Evolutionary conservation across 2,888 invertebrate species (phyloP), one percentile per base, ranked within the genome.

Genomic region (Ochropleura plecta): DNA sequence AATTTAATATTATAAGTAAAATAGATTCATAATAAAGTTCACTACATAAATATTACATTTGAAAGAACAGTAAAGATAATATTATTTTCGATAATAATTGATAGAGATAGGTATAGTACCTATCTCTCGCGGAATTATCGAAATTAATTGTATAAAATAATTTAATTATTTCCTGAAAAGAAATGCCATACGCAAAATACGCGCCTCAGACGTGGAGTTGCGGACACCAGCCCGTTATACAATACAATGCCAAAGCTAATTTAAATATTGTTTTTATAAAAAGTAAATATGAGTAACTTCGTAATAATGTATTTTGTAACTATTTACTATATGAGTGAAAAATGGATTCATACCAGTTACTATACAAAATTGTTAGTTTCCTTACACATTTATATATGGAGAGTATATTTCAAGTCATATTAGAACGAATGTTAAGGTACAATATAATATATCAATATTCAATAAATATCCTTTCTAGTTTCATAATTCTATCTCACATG

Each of bases 401-500:
- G 84, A 83, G 78, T 86, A 85, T 87, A 86, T 80, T 80, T 79
- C 69, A 70, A 83, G 80, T 85, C 76, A 75, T 84, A 84, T 83
- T 85, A 84, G 70, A 88, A 82, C 86, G 79, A 88, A 89, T 77
- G 82, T 79, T 69, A 72, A 76, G 78, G 82, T 90, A 90, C 84
- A 88, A 85, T 88, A 86, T 88, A 87, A 81, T 85, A 90, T 91
- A 91, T 88, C 74, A 89, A 86, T 91, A 88, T 90, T 85, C 86
- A 90, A 91, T 94, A 93, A 90, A 94, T 94, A 94, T 92, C 84
- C 86, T 80, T 81, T 90, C 90, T 92, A 85, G 82, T 81, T 78
- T 85, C 88, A 85, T 91, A 92, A 94, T 88, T 83, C 91, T 95
- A 95, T 95, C 94, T 96, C 96, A 96, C 96, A 92, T 86, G 92